Base-by-base conservation (phyloP, 2,888 invertebrate species). In the Mimas tiliae region DNA sequence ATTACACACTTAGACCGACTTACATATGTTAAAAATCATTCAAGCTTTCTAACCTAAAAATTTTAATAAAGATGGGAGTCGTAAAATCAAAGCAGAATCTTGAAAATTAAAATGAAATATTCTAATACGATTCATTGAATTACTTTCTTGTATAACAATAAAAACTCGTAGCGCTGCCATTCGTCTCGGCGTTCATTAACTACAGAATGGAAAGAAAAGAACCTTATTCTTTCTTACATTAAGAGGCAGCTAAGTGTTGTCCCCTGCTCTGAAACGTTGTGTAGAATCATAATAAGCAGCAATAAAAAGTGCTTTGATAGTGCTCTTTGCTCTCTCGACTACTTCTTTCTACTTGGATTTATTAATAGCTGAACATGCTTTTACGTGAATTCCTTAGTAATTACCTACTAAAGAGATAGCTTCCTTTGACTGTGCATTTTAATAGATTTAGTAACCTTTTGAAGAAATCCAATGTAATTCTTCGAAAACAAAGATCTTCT, bases 211-310 rank as follows among this genome's bases (percentile, higher is more conserved):
- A 58, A 58, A 42, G 58, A 58, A 58, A 58, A 42, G 12, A 58
- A 58, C 21, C 38, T 58, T 42, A 55, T 34, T 34, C 16, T 58
- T 58, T 58, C 16, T 58, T 42, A 58, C 58, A 58, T 58, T 58
- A 38, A 58, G 42, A 38, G 38, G 16, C 58, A 58, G 42, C 42
- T 58, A 58, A 38, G 58, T 58, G 42, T 38, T 11, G 55, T 55
- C 55, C 27, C 34, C 21, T 33, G 21, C 38, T 52, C 27, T 52
- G 42, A 16, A 58, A 58, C 42, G 58, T 58, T 58, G 58, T 42
- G 38, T 58, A 58, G 58, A 58, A 42, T 58, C 42, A n/a, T 58
- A 58, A 58, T 58, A 58, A 58, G 38, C 58, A 42, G 38, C 58
- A 58, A 58, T 58, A 58, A 58, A n/a, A 58, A 42, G 33, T 53